Base-by-base conservation (phyloP, 2,797 vertebrate genomes). In the Phoeniculus purpureus region DNA sequence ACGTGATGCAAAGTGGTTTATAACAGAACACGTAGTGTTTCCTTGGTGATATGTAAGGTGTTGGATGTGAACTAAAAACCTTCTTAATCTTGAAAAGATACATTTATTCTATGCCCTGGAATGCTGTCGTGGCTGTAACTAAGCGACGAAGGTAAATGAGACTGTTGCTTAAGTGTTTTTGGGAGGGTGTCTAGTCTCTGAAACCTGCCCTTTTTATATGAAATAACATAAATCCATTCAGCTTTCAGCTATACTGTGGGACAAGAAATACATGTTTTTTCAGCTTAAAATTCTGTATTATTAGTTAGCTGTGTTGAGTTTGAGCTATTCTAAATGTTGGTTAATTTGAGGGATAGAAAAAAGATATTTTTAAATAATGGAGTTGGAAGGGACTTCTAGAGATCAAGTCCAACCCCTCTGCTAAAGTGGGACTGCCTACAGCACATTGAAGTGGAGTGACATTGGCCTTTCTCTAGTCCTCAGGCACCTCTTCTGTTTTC, bases 131-230 rank as follows among this genome's bases (percentile, higher is more conserved):
- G 68, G 62, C 65, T 85, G 56, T 85, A 87, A 81, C 66, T 75
- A 78, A 81, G 62, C 0, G 2, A 83, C 67, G 75, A 81, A 65
- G 68, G 51, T 83, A 92, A 92, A 87, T 85, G 82, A 91, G 48
- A 55, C 29, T 32, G 67, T 88, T 45, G 66, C 21, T 81, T 47
- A 86, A 70, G 62, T 90, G 64, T 94, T 90, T 93, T 60, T 18
- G 50, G 25, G 74, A 88, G 51, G 59, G 61, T 81, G 74, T 93
- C 91, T 95, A 92, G 85, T 72, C 77, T 85, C 62, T 94, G 64
- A 92, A 93, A 91, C 34, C 40, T 91, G 54, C 51, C 72, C 52
- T 87, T 93, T 86, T 88, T 79, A 66, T 86, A 70, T 61, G 66
- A 81, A 87, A 43, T 83, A 91, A 56, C 31, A 50, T 83, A 88